Percentiles rank a stretch among this genome's conserved stretches.
Conservation (phyloP, 2,113 vertebrate genomes). For the Ranitomeya imitator region DNA sequence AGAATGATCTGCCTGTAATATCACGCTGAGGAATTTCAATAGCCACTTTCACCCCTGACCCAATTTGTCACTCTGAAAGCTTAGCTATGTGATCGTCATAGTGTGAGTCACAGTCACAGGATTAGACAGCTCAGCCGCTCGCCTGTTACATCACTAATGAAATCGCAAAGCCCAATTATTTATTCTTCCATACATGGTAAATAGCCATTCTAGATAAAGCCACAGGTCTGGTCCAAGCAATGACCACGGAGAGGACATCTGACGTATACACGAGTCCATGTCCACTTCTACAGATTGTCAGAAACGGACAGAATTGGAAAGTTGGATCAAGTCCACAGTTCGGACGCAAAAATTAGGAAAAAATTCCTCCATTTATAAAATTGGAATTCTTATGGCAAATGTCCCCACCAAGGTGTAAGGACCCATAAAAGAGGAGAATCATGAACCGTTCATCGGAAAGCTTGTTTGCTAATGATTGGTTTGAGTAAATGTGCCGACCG, state of each 20-base stretch:
- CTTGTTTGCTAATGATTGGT: no score
- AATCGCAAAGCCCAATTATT: not conserved
- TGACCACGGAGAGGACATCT: not conserved
- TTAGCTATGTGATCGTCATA: constrained; percentile 29
- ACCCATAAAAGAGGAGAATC: no score
- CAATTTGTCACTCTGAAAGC: constrained; percentile 36
- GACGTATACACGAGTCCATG: not conserved
- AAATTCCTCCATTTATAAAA: no score
- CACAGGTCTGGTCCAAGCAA: not conserved
- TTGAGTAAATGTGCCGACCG: no score
- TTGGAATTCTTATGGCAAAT: no score
- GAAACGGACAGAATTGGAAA: no score
- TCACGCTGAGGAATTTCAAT: constrained; percentile 26
- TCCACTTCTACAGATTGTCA: no score
- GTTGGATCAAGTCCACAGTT: no score
- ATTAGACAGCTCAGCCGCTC: constrained; percentile 49
- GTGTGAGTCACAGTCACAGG: constrained; percentile 55
- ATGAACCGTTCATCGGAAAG: no score
- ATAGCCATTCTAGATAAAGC: not conserved
- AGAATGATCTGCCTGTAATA: not conserved
- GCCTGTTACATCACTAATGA: constrained; percentile 42
- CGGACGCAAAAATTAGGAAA: no score
- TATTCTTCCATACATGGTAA: constrained; percentile 15
- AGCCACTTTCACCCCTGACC: constrained; percentile 50
- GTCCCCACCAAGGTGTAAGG: no score